A percentile compares a stretch with the other conserved stretches of the same genome.
Conservation (phyloP, 2,113 vertebrate genomes). For the Macrotis lagotis region DNA sequence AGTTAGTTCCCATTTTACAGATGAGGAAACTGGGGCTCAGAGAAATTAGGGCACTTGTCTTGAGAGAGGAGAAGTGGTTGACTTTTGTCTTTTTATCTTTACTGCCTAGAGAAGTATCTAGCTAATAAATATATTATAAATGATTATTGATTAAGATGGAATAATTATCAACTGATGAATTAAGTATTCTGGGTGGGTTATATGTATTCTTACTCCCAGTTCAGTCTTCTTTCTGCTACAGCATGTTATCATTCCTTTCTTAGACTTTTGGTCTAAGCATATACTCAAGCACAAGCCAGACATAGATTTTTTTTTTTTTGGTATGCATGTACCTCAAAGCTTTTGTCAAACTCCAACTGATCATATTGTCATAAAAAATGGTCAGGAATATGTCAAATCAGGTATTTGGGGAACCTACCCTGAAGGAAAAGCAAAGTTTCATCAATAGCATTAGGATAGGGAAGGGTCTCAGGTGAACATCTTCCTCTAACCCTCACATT, state of each 20-base stretch:
- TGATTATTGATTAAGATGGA: neutral
- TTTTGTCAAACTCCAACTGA: neutral
- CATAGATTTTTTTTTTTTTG: slow-evolving; percentile 49
- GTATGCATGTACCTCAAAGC: neutral
- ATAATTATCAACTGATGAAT: neutral
- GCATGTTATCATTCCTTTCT: neutral
- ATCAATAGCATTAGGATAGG: neutral
- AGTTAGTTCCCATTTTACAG: neutral
- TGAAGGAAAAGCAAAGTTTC: neutral
- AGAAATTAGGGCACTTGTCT: neutral
- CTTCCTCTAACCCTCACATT: neutral
- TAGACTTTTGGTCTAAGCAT: neutral
- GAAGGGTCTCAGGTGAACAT: neutral
- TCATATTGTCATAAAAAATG: neutral
- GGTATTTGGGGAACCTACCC: neutral
- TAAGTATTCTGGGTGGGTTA: neutral
- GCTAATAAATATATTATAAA: neutral
- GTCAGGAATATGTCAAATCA: neutral
- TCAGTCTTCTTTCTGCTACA: neutral
- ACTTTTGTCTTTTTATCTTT: neutral
- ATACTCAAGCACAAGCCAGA: slow-evolving; percentile 44
- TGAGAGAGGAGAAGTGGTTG: neutral
- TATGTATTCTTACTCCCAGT: neutral
- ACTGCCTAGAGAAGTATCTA: neutral
- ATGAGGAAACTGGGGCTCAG: neutral